Base-by-base conservation (phyloP, 2,113 vertebrate genomes). In the Struthio camelus region DNA sequence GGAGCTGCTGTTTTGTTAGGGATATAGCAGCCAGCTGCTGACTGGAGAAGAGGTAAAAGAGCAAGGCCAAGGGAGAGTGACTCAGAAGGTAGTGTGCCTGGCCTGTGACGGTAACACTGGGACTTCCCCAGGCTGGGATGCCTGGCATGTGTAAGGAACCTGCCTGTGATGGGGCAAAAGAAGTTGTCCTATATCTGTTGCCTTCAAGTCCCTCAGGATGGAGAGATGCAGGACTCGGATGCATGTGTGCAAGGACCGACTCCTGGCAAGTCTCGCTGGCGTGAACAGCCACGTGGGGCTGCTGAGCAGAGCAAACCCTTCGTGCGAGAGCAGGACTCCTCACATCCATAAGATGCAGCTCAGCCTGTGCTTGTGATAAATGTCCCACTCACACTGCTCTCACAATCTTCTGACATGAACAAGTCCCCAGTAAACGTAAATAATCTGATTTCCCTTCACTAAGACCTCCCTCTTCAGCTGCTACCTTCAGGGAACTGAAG, bases 261-360 rank as follows among this genome's bases (percentile, higher is more conserved):
- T 56, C 28, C 36, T 40, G 36, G 17, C 51, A 40, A 54, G 18
- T 12, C 16, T 19, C 36, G 13, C 7, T 72, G 48, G 70, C 16
- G 30, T 24, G 44, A 48, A 12, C 25, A 34, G 48, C 46, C 67
- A 23, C 34, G 25, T 38, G 70, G 70, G 48, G 25, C 48, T n/a
- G n/a, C 10, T 51, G 34, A n/a, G 46, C 24, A 81, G 23, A 59
- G 2, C 0, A 3, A 73, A 22, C 3, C 32, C 61, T 58, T 28
- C 1, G 2, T 42, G 20, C 0, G 18, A 80, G 44, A 4, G 11
- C 64, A 27, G 40, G 66, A 1, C 22, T 85, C 17, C 32, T 70
- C 28, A 50, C 2, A 0, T 5, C 71, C 4, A 1, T 9, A 36
- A 73, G 82, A n/a, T 30, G 15, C 64, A 90, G 64, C 71, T 65